A percentile compares a stretch with the other conserved stretches of the same genome.
Evolutionary conservation across 1,140 invertebrate species (phyloP).

Genomic region (Drosophila oshimai): DNA sequence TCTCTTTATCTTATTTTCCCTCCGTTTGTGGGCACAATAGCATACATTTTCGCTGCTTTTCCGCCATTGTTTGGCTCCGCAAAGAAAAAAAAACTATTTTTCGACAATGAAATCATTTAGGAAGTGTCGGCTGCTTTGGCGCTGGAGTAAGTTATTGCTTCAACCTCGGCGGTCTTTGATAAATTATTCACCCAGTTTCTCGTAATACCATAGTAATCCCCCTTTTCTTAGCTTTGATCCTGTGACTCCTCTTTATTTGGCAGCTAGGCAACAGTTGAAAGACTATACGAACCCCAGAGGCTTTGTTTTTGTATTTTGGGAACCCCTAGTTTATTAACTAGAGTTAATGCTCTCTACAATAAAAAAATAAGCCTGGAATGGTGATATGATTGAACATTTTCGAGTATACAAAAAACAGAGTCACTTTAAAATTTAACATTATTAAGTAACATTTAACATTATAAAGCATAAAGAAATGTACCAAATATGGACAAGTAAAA

Average conservation of each 20-base stretch:
- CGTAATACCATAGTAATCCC: slow-evolving; percentile 6
- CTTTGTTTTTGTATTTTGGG: neutral
- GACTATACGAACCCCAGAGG: neutral
- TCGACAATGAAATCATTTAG: slow-evolving; percentile 75
- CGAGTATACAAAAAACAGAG: too few species aligned
- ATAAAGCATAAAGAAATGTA: too few species aligned
- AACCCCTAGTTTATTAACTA: slow-evolving; percentile 46
- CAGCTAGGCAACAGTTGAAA: slow-evolving; percentile 43
- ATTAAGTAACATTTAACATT: too few species aligned
- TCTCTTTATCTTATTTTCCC: neutral
- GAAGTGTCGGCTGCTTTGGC: slow-evolving; percentile 54
- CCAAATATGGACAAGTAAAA: too few species aligned
- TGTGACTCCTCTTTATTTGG: neutral
- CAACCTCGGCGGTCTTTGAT: slow-evolving; percentile 65
- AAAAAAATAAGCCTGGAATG: too few species aligned
- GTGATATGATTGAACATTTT: too few species aligned
- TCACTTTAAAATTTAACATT: too few species aligned
- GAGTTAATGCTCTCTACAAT: neutral
- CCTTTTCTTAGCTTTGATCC: neutral
- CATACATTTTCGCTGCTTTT: slow-evolving; percentile 39
- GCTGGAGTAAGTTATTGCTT: slow-evolving; percentile 50
- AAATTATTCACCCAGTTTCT: slow-evolving; percentile 55
- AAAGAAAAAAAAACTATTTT: slow-evolving; percentile 59
- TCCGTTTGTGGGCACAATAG: slow-evolving; percentile 10
- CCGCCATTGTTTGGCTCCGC: slow-evolving; percentile 34